Base-by-base conservation (phyloP, 2,888 invertebrate genomes). In the Anodontia alba region DNA sequence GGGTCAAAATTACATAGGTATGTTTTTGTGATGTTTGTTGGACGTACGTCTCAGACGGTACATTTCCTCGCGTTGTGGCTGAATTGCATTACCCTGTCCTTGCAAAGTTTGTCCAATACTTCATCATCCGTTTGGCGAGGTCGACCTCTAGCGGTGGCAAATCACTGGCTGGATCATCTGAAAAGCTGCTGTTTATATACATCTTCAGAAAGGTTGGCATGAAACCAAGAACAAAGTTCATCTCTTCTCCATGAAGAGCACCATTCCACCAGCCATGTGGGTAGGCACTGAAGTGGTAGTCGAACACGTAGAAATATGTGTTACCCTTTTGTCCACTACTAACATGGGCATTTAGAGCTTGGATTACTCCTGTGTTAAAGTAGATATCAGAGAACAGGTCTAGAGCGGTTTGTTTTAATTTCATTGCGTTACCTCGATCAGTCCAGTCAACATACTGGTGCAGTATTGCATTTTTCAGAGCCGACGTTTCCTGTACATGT, bases 381-480 rank as follows among this genome's bases (percentile, higher is more conserved):
- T 10, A 42, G 5, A 67, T 38, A 23, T 67, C 67, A 31, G 38
- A 36, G 1, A 2, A 3, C 7, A 67, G 3, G 3, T 67, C 67
- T 7, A 38, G n/a, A n/a, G 23, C 36, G 17, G 1, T 36, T 23
- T 67, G 36, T 20, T 42, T 36, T 7, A 38, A 8, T 36, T 5
- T 33, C 36, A 38, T 36, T 10, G 3, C 8, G 23, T 67, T 23
- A 20, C 20, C 20, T 23, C 36, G 67, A 36, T 67, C 23, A n/a
- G 33, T 23, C 67, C 67, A 67, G 36, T 67, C 67, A n/a, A 67
- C 23, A 42, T 67, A 67, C 23, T 67, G 38, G 5, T 67, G 67
- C 8, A 42, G 26, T n/a, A 67, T 36, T 8, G 67, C 67, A 17
- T 54, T 2, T n/a, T 26, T 15, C 2, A 67, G 3, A 31, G n/a